These are phyloP conservation scores for Wiebesia pumilae DNA, from an alignment of 1,140 invertebrate species.

Conservation along the genomic window DNA sequence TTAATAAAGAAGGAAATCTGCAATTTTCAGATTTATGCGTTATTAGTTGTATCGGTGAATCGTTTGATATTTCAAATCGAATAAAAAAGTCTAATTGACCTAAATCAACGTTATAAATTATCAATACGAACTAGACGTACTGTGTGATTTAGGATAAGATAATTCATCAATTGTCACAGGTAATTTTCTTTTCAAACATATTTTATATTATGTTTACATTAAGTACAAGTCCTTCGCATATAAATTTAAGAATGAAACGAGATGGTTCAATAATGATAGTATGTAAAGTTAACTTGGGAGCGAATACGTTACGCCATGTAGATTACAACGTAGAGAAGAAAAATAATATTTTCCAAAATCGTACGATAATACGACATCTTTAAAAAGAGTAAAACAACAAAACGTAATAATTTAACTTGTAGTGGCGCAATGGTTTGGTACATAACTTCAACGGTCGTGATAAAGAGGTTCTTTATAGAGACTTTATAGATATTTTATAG, in stretches of 20 bases:
- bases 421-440: neutral
- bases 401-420: neutral
- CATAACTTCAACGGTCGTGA: neutral
- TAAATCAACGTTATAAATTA: neutral
- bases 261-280: neutral
- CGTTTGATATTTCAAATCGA: neutral
- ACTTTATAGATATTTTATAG: neutral
- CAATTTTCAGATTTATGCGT: too few species aligned
- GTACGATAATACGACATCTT: neutral
- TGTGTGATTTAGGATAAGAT: too few species aligned
- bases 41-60: too few species aligned
- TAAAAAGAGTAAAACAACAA: neutral
- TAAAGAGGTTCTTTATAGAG: neutral
- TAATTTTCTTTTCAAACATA: neutral
- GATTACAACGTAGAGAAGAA: too few species aligned
- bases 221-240: neutral
- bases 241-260: neutral
- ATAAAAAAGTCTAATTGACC: neutral
- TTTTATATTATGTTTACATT: neutral
- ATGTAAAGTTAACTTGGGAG: neutral
- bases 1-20: too few species aligned
- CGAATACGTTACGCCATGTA: neutral
- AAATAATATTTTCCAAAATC: neutral
- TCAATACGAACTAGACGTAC: too few species aligned
- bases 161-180: neutral